These are phyloP conservation scores for Progne subis DNA, from an alignment of 2,113 vertebrate genomes.

Conservation along the genomic window DNA sequence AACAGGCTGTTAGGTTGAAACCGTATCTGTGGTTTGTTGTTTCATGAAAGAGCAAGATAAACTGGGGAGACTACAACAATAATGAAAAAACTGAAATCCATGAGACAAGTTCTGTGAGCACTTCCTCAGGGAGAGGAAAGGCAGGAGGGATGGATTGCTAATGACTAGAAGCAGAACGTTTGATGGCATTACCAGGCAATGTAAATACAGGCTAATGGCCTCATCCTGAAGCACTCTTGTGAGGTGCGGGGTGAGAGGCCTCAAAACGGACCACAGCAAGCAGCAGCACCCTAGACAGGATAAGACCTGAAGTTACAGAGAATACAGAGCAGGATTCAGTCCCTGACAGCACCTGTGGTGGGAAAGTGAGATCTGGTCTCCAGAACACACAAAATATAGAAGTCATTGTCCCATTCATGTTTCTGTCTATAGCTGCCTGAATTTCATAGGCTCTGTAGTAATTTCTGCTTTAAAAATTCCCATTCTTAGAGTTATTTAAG, in stretches of 20 bases:
- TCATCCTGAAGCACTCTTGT: constrained; percentile 10
- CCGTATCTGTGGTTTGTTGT: not conserved
- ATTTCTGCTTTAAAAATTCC: not conserved
- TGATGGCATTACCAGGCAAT: constrained; percentile 59
- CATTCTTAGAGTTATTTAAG: not conserved
- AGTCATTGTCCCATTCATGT: fast-evolving
- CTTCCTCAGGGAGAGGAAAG: constrained; percentile 45
- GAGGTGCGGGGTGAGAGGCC: constrained; percentile 24
- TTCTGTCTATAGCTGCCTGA: not conserved
- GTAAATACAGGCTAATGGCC: not conserved
- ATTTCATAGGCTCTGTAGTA: not conserved
- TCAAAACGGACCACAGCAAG: not conserved
- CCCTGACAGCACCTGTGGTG: not conserved
- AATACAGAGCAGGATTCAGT: not conserved
- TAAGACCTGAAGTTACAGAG: not conserved
- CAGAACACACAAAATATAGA: not conserved
- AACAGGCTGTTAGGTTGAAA: constrained; percentile 49
- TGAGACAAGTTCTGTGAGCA: not conserved
- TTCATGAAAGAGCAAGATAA: constrained; percentile 64
- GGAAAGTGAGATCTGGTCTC: not conserved
- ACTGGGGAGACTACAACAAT: constrained; percentile 35
- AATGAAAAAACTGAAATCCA: constrained; percentile 52
- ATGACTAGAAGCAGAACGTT: not conserved
- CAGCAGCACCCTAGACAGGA: not conserved
- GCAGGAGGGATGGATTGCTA: constrained; percentile 29